Evolutionary conservation across 1,140 invertebrate species (phyloP), one percentile per base, ranked within the genome.

Genomic region (Cyphomyrmex costatus): DNA sequence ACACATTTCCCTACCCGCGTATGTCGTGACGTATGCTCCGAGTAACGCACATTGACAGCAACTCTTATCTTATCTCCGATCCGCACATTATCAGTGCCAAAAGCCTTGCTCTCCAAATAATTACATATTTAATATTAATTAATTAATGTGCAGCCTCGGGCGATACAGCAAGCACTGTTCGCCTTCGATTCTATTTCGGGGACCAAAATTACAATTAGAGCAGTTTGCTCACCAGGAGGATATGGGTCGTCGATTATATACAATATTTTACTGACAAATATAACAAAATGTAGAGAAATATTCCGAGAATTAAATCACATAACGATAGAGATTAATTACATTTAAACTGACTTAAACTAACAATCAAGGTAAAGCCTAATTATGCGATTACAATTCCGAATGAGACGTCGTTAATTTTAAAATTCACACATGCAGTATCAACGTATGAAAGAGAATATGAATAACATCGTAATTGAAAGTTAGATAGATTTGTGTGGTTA

Each of bases 51-150:
- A 49, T 74, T 61, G 36, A 83, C 53, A 21, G 36, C 36, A 61
- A 30, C 68, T 58, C 24, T 71, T 74, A 83, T 74, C 79, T 83
- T 83, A 83, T 83, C 36, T 30, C 68, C 0, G 24, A 82, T 82
- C 53, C 51, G 36, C 4, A 53, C 51, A n/a, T 73, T 71, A 82
- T 74, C 53, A 19, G 6, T 24, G 27, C 21, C 33, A 56, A 58
- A 53, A 82, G 36, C 33, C 19, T n/a, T 12, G 12, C 12, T 71
- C 24, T 42, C 33, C 16, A n/a, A 46, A 42, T 30, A 19, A 36
- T 83, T 83, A 74, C 24, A 74, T 61, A 83, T 73, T 73, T 82
- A 58, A 71, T 5, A 21, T 10, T 30, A 3, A 21, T 10, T 21
- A 16, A 46, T 60, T 73, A 73, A 83, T 33, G 30, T 58, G 53